Evolutionary conservation across 2,113 vertebrate species (phyloP).

Genomic region (Cebidichthys violaceus): DNA sequence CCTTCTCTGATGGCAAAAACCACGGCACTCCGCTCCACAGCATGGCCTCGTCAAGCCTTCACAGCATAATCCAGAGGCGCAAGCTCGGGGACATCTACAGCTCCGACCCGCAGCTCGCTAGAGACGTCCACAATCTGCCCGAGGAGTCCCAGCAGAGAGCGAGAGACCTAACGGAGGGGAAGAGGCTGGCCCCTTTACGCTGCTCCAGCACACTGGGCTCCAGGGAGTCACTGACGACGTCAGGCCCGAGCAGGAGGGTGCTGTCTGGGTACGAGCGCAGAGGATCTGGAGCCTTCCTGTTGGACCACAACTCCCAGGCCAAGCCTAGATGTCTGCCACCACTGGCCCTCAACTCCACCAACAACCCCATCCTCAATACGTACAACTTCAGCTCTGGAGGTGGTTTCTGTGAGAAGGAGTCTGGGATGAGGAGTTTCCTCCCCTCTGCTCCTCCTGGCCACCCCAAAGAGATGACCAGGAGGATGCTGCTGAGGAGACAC

Average conservation of each 20-base stretch:
- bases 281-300: constrained; percentile 82
- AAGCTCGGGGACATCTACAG: constrained; percentile 89
- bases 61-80: constrained; percentile 86
- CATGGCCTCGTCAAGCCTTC: constrained; percentile 85
- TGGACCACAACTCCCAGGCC: constrained; percentile 79
- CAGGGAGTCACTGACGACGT: constrained; percentile 78
- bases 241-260: constrained; percentile 74
- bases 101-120: constrained; percentile 88
- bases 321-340: constrained; percentile 90
- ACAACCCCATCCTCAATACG: constrained; percentile 63
- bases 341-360: constrained; percentile 79
- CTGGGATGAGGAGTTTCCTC: constrained; percentile 79
- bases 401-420: constrained; percentile 75
- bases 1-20: constrained; percentile 65
- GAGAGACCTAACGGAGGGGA: constrained; percentile 79
- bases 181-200: constrained; percentile 79
- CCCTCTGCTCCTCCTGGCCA: constrained; percentile 85
- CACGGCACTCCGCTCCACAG: constrained; percentile 61
- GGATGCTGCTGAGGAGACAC: constrained; percentile 89
- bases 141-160: constrained; percentile 74
- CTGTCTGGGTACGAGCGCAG: constrained; percentile 81
- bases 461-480: constrained; percentile 85
- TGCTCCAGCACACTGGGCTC: constrained; percentile 82
- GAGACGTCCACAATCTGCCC: constrained; percentile 44
- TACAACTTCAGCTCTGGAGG: constrained; percentile 56